Conservation (phyloP, 92 coral and sea anemone species). For the Heteractis magnifica region DNA sequence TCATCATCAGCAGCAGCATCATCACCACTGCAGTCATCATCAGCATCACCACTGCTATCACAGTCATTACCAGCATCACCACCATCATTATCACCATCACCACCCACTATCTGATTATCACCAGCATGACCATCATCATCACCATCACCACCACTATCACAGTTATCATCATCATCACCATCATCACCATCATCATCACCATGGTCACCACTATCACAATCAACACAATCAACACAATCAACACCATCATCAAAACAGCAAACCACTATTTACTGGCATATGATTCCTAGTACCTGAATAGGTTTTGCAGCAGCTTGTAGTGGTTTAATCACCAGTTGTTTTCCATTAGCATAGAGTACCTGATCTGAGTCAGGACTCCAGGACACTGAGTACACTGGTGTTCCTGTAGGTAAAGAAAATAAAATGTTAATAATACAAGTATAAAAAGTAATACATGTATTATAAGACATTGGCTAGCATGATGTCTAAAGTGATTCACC, state of each 20-base stretch:
- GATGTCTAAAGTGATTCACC: slow-evolving; percentile 45
- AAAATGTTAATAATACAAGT: background rate
- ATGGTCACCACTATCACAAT: background rate
- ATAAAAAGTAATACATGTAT: no score
- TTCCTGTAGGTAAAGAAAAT: slow-evolving; percentile 45
- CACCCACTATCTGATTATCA: background rate
- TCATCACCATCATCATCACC: background rate
- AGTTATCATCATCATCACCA: background rate
- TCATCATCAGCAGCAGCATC: background rate
- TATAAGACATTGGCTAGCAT: background rate
- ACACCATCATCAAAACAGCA: background rate
- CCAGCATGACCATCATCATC: background rate
- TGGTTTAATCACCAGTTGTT: slow-evolving; percentile 93
- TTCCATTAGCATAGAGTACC: slow-evolving; percentile 88
- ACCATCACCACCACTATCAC: background rate
- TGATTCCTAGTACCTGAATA: slow-evolving; percentile 61
- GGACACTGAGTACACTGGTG: slow-evolving; percentile 91
- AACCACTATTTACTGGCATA: background rate
- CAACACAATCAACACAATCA: background rate
- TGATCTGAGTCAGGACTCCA: slow-evolving; percentile 99
- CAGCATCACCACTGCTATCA: background rate
- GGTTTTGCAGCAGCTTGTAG: slow-evolving; percentile 99
- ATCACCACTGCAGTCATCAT: background rate
- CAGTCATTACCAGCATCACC: background rate
- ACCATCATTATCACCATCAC: background rate